Conservation (phyloP, 2,888 invertebrate genomes). For the Cheilosia soror region DNA sequence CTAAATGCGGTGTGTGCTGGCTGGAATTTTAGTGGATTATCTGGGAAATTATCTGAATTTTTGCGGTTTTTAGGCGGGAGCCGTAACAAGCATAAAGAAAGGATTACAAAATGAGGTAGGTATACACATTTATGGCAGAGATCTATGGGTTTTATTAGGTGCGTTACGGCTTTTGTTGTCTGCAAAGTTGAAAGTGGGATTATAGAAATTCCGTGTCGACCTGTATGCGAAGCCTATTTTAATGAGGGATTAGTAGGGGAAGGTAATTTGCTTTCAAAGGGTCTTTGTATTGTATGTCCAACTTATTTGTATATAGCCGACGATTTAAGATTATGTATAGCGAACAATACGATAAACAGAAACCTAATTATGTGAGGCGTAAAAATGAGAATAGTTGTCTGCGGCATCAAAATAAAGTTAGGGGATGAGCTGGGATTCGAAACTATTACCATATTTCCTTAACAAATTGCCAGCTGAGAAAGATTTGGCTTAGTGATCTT, state of each 20-base stretch:
- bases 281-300: constrained; percentile 4
- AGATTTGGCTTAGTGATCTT: constrained; percentile 4
- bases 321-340: not conserved
- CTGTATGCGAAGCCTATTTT: not conserved
- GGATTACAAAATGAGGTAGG: constrained; percentile 41
- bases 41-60: constrained; percentile 52
- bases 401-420: constrained; percentile 12
- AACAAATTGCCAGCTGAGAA: constrained; percentile 7
- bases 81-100: constrained; percentile 27
- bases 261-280: constrained; percentile 11
- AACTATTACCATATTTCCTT: constrained; percentile 3
- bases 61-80: constrained; percentile 58
- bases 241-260: constrained; percentile 33
- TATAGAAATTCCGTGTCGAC: not conserved
- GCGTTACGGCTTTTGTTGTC: constrained; percentile 29
- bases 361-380: constrained; percentile 4
- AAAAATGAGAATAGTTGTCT: not conserved
- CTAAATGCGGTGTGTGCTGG: not conserved
- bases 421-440: constrained; percentile 21
- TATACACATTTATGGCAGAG: not conserved
- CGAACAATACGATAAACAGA: not conserved
- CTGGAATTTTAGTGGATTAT: constrained; percentile 44
- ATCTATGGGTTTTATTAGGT: constrained; percentile 28
- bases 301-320: not conserved
- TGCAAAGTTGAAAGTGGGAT: constrained; percentile 21